Base-by-base conservation (phyloP, 2,113 vertebrate species). In the Notarius quadriscutis region DNA sequence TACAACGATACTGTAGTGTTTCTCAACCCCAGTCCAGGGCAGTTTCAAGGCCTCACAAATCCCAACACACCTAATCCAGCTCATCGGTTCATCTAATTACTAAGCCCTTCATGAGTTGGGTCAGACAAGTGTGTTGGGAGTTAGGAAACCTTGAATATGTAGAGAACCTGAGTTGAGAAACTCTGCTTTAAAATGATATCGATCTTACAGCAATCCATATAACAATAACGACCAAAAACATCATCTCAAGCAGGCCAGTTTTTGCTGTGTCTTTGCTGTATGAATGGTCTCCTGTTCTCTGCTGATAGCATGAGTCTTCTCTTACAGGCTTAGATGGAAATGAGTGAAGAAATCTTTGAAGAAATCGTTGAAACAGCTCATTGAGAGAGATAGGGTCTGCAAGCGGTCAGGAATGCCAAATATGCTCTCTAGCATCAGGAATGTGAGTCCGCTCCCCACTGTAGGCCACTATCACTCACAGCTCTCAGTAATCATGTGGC, bases 361-460 rank as follows among this genome's bases (percentile, higher is more conserved):
- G 84, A 82, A 89, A 89, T 91, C 88, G 41, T 4, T 41, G 41
- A 91, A 91, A 87, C 69, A 80, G 77, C 87, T 89, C 88, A 91
- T 91, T 89, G 86, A 91, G 81, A 89, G 41, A 41, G 41, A 41
- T 41, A 41, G 84, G 60, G 63, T 51, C 87, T 86, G 72, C 84
- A 82, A 88, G 84, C 88, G 78, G 87, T 78, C 30, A 85, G 81
- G 90, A 91, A 91, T 91, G 87, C 78, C 90, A 91, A 89, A 86
- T 87, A 91, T 89, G 88, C 74, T 83, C 69, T 84, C 65, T 85
- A 69, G 84, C 88, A 86, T 89, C 50, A 87, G 87, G 88, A 91
- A 91, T 91, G 88, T 62, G 62, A 81, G 67, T 88, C 86, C 75
- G 87, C 86, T 91, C 88, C 88, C 67, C 83, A 30, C 83, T 83